Evolutionary conservation across 2,797 vertebrate genomes (phyloP).

Genomic region (Enteromius paludinosus): DNA sequence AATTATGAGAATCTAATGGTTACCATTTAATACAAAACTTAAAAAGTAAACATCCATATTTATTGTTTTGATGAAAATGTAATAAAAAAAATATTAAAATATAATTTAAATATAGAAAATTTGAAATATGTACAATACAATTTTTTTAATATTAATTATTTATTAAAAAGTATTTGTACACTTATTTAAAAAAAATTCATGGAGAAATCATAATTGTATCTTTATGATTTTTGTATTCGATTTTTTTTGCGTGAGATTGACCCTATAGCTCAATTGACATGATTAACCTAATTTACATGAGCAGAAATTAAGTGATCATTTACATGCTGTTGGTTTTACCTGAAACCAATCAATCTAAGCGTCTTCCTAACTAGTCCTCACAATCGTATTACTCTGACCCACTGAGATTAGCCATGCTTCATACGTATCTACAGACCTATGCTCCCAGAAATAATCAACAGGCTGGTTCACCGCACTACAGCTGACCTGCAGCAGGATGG

Average conservation of each 20-base stretch:
- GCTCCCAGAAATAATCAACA: background rate
- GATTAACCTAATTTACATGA: background rate
- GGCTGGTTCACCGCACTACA: background rate
- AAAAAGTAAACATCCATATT: too few species aligned
- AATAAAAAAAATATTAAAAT: too few species aligned
- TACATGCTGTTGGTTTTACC: background rate
- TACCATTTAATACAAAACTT: too few species aligned
- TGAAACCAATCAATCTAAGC: conserved; percentile 16
- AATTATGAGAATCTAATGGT: too few species aligned
- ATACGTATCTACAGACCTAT: background rate
- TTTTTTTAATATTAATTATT: background rate
- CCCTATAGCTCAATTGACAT: background rate
- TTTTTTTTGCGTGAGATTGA: too few species aligned
- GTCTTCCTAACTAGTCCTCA: background rate
- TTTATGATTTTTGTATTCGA: background rate
- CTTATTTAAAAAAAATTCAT: too few species aligned
- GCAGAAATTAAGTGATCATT: background rate
- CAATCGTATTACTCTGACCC: conserved; percentile 19
- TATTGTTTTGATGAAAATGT: too few species aligned
- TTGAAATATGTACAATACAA: too few species aligned
- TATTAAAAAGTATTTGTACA: background rate
- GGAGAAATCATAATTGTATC: too few species aligned
- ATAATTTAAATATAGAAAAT: too few species aligned
- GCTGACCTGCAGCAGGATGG: conserved; percentile 53
- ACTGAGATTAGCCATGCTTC: background rate